These are phyloP conservation scores for Meliscaeva auricollis DNA, from an alignment of 2,888 invertebrate genomes.

Conservation along the genomic window DNA sequence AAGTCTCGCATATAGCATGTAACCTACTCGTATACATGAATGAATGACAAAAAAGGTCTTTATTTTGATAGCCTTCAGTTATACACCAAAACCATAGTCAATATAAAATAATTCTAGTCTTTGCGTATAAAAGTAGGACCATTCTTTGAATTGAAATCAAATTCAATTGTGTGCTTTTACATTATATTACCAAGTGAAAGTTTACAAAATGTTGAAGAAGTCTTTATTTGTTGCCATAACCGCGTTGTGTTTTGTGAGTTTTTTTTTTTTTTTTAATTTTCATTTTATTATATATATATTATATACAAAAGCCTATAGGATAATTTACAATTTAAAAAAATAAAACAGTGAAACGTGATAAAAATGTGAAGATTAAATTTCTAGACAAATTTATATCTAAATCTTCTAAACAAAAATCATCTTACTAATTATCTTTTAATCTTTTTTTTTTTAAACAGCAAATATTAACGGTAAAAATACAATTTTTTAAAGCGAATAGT, in stretches of 20 bases:
- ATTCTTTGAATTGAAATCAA: not conserved
- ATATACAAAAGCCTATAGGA: no score
- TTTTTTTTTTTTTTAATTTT: not conserved
- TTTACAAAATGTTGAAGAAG: constrained; percentile 44
- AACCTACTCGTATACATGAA: not conserved
- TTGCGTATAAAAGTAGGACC: constrained; percentile 21
- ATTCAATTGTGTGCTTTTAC: constrained; percentile 15
- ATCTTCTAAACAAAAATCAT: no score
- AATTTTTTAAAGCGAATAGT: no score
- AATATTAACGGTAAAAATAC: no score
- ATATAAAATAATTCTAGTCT: not conserved
- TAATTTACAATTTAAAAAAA: no score
- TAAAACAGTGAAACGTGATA: no score
- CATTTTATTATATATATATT: not conserved
- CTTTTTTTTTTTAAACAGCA: no score
- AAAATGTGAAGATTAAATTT: no score
- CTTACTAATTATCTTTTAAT: no score
- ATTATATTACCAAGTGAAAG: not conserved
- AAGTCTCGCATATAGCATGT: not conserved
- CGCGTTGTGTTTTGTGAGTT: constrained; percentile 54
- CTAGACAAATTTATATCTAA: no score
- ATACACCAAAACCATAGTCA: constrained; percentile 11
- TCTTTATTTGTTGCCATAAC: constrained; percentile 31
- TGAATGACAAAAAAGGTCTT: constrained; percentile 45
- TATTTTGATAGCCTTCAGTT: constrained; percentile 53